Base-by-base conservation (phyloP, 1,140 invertebrate species). In the Diplogasteroides magnus region DNA sequence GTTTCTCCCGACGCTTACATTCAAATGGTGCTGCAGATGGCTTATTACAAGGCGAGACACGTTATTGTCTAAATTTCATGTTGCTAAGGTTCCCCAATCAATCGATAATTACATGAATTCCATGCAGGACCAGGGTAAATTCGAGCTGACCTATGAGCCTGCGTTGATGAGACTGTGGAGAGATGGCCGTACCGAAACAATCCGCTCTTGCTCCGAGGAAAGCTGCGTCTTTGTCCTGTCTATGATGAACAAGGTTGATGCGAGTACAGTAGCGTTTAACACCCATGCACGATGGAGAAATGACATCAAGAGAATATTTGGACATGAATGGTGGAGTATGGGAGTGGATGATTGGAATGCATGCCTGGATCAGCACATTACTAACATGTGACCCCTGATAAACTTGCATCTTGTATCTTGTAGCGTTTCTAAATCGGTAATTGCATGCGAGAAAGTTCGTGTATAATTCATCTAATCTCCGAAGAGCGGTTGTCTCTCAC, bases 121-220 rank as follows among this genome's bases (percentile, higher is more conserved):
- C n/a, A n/a, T n/a, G 25, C 31, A 93, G 81, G 90, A 93, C 84
- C 89, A 91, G 72, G 89, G 90, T 2, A 91, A 90, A 77, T 97
- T 97, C 84, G 91, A 89, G 83, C 85, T 97, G 60, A 97, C 94
- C 0, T 98, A 97, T 82, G 94, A 98, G 85, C 94, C 95, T 0
- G 94, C 93, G 6, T 97, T 97, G 93, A 97, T 94, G 0, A 87
- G 94, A 71, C 85, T 97, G 31, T 98, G 90, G 86, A 88, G 92
- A 68, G 94, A 98, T 86, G 94, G 94, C 1, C 88, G 94, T 75
- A 97, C 94, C 0, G 94, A 97, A 87, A 97, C 95, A 13, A 93
- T 97, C 0, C 86, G 94, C 71, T 91, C 94, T 0, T 96, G 94
- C 81, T 94, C 93, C 29, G 88, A 91, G 37, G 92, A 97, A 83